Evolutionary conservation across 2,797 vertebrate genomes (phyloP).

Genomic region (Catharus ustulatus): DNA sequence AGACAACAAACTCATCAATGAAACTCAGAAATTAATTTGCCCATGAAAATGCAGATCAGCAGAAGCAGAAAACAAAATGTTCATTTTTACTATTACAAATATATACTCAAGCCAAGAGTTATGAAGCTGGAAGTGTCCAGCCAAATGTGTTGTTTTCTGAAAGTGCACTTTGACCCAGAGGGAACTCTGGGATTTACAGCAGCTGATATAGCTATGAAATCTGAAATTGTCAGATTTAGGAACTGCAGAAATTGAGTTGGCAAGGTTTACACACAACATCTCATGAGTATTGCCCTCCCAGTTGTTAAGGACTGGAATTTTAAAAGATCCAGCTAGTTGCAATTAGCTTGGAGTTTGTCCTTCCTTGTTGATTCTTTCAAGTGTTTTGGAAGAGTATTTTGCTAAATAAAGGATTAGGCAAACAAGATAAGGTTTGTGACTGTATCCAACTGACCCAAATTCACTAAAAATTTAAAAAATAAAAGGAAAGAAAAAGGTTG

Average conservation of each 20-base stretch:
- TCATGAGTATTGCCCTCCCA: too few relatives aligned
- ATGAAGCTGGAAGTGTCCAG: background rate
- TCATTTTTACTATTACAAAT: background rate
- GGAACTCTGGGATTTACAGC: background rate
- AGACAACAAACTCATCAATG: background rate
- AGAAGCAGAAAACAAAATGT: background rate
- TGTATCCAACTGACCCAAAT: background rate
- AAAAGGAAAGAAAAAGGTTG: background rate
- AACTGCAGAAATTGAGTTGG: background rate
- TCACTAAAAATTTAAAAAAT: background rate
- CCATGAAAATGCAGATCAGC: background rate
- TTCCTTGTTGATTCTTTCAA: background rate
- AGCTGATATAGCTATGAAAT: background rate
- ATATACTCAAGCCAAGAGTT: background rate
- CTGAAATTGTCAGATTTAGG: background rate
- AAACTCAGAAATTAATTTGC: background rate
- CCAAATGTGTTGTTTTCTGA: background rate
- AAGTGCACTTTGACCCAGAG: rapidly evolving
- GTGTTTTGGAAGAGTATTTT: background rate
- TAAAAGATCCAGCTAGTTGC: background rate
- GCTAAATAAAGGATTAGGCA: background rate
- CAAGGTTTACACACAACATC: background rate
- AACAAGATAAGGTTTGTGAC: background rate
- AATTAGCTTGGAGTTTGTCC: background rate
- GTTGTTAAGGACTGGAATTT: background rate